Conservation (phyloP, 1,140 invertebrate genomes). For the Orius laevigatus region DNA sequence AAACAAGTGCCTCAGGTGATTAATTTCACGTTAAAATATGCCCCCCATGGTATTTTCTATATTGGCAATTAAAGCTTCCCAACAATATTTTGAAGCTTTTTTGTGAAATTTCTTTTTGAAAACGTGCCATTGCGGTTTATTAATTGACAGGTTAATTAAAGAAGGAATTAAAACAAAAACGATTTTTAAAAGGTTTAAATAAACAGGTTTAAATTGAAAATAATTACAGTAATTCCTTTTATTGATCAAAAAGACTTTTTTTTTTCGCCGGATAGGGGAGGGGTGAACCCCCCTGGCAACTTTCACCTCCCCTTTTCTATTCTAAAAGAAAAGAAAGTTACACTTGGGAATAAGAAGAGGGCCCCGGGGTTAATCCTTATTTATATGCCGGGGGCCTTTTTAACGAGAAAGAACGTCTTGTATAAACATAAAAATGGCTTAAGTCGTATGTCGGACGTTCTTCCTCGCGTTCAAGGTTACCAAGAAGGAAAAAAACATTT, state of each 20-base stretch:
- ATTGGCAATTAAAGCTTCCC: too few species aligned
- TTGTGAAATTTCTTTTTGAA: slow-evolving; percentile 1
- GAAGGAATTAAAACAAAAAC: too few species aligned
- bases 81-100: background rate
- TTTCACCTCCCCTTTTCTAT: background rate
- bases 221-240: too few species aligned
- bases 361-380: slow-evolving; percentile 7
- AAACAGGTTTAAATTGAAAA: too few species aligned
- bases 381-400: slow-evolving; percentile 1
- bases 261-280: too few species aligned
- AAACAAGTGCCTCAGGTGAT: background rate
- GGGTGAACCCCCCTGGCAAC: too few species aligned
- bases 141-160: background rate
- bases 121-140: background rate
- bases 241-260: too few species aligned
- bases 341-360: slow-evolving; percentile 11
- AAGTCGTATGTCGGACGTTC: too few species aligned
- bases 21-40: background rate
- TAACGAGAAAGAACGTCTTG: slow-evolving; percentile 1
- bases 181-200: too few species aligned
- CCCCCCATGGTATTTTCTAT: background rate
- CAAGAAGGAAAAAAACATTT: too few species aligned
- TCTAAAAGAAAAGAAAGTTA: slow-evolving; percentile 3
- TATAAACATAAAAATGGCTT: slow-evolving; percentile 11
- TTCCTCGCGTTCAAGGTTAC: too few species aligned